Base-by-base conservation (phyloP, 2,113 vertebrate genomes). In the Pomatorhinus ruficollis region DNA sequence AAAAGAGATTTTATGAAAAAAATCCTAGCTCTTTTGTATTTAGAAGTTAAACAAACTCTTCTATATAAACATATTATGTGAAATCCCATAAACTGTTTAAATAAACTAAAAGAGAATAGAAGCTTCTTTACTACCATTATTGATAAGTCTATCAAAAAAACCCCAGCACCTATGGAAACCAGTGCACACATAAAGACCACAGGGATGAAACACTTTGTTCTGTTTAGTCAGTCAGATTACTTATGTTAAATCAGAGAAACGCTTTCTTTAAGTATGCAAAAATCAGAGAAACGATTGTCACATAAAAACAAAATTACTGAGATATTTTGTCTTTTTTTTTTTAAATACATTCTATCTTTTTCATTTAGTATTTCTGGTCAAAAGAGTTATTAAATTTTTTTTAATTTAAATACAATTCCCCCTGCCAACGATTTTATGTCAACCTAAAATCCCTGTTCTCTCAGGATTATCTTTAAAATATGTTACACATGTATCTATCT, bases 131-230 rank as follows among this genome's bases (percentile, higher is more conserved):
- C 12, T 47, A 45, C 7, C 2, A n/a, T 54, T 78, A 66, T 28
- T 78, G 31, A 71, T 68, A 71, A 79, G 42, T 15, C 4, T 64
- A 27, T 70, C 39, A 9, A 21, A 72, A 56, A 40, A 37, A 3
- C 0, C 1, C 18, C 4, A 61, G 5, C 6, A 21, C 10, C 14
- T 52, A 9, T 2, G 0, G 30, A 59, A 80, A 79, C 2, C 37
- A 79, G 39, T 21, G 27, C 10, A 53, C 7, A 63, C 11, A 49
- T 44, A 54, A 93, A 74, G 20, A 47, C 3, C 15, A 65, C 3
- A 42, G 4, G 6, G 16, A 63, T 77, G 27, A 86, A 89, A 14
- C 2, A 18, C 3, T 31, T 45, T 56, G 24, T 63, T 49, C 21
- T 87, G 28, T 57, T 81, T 61, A 42, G 69, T 69, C 50, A 52